Conservation (phyloP, 2,113 vertebrate genomes). For the Myotis davidii region DNA sequence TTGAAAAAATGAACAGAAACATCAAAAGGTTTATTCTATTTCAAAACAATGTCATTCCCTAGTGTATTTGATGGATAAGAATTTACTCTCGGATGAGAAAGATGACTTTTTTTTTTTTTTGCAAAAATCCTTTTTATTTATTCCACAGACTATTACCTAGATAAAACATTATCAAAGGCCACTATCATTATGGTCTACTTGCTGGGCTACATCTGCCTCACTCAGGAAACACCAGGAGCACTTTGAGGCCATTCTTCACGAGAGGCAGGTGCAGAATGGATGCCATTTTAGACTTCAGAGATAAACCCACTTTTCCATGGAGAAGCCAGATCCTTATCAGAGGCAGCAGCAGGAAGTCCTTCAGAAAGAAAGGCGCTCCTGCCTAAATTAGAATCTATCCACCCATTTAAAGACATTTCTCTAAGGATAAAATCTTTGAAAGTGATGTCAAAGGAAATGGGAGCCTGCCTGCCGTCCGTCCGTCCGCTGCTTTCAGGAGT, state of each 20-base stretch:
- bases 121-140: slow-evolving; percentile 12
- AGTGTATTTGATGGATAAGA: background rate
- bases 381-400: slow-evolving; percentile 65
- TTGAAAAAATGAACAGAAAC: slow-evolving; percentile 43
- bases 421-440: slow-evolving; percentile 64
- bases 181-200: background rate
- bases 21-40: slow-evolving; percentile 42
- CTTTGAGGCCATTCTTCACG: slow-evolving; percentile 46
- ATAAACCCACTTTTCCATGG: slow-evolving; percentile 3
- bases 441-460: slow-evolving; percentile 50
- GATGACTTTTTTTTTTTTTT: background rate
- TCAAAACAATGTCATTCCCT: slow-evolving; percentile 20
- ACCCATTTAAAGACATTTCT: slow-evolving; percentile 61
- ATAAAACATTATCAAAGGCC: slow-evolving; percentile 1
- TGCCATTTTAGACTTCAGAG: slow-evolving; percentile 71
- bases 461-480: slow-evolving; percentile 16
- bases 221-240: slow-evolving; percentile 23
- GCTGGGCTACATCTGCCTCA: background rate
- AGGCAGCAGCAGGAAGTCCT: slow-evolving; percentile 49
- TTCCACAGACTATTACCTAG: slow-evolving; percentile 21
- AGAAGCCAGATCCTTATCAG: slow-evolving; percentile 47
- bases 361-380: slow-evolving; percentile 48
- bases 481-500: slow-evolving; percentile 1
- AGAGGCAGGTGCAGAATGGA: background rate
- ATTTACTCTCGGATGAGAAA: slow-evolving; percentile 4